Evolutionary conservation across 2,888 invertebrate genomes (phyloP).

Genomic region (Zygaena filipendulae): DNA sequence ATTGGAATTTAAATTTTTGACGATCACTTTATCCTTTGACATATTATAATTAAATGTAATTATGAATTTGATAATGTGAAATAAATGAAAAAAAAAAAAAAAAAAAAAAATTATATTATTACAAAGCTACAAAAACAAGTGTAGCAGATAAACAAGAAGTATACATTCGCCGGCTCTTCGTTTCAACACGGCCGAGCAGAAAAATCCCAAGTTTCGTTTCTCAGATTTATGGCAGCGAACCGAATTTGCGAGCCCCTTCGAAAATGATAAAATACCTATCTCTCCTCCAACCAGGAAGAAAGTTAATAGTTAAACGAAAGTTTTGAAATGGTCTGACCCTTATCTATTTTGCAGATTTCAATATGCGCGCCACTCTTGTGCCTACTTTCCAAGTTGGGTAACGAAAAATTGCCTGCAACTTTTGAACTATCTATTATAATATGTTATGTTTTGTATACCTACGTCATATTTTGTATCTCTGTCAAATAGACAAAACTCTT

Average conservation of each 20-base stretch:
- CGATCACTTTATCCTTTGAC: too few species aligned
- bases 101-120: too few species aligned
- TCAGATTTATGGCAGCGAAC: slow-evolving; percentile 13
- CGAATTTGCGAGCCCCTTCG: slow-evolving; percentile 12
- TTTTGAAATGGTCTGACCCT: slow-evolving; percentile 16
- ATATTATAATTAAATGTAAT: too few species aligned
- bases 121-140: too few species aligned
- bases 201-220: slow-evolving; percentile 10
- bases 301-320: slow-evolving; percentile 17
- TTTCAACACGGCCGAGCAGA: slow-evolving; percentile 10
- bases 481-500: too few species aligned
- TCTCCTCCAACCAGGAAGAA: slow-evolving; percentile 14
- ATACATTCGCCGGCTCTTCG: slow-evolving; percentile 2
- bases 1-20: too few species aligned
- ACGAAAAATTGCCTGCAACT: not conserved
- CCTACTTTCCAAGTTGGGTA: not conserved
- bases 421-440: slow-evolving; percentile 5
- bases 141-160: slow-evolving; percentile 7
- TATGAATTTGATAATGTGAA: too few species aligned
- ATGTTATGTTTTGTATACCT: too few species aligned
- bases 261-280: slow-evolving; percentile 13
- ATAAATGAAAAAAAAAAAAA: too few species aligned
- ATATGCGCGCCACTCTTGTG: not conserved
- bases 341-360: slow-evolving; percentile 2
- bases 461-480: too few species aligned